phyloP scores from a whole-genome alignment of 2,888 invertebrate genomes.

The Lepetodrilus schrolli region DNA sequence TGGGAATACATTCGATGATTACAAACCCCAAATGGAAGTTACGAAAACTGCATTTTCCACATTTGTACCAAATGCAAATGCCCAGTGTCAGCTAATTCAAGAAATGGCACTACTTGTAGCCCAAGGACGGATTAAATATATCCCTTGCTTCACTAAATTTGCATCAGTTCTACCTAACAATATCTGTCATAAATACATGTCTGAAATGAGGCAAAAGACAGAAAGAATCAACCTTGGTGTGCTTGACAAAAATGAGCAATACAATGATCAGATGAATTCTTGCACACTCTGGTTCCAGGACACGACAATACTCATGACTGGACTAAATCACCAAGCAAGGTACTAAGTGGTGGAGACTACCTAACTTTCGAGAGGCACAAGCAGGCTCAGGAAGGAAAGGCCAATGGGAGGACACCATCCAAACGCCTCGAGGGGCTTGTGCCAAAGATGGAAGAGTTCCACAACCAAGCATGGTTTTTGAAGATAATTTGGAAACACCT shows the following conservation, averaged over 20 bases:
- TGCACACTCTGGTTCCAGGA: too few species aligned
- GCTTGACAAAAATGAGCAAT: neutral
- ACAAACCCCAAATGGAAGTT: conserved; percentile 19
- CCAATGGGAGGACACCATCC: neutral
- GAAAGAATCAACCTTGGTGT: neutral
- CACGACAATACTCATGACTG: too few species aligned
- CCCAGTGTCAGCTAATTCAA: neutral
- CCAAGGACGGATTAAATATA: conserved; percentile 10
- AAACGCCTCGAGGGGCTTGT: neutral
- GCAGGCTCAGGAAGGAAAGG: conserved; percentile 5
- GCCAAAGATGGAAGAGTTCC: neutral
- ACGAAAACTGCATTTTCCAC: conserved; percentile 21
- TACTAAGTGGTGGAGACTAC: neutral
- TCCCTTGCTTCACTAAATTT: conserved; percentile 14
- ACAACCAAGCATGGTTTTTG: neutral
- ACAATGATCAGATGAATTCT: neutral
- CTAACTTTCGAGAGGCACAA: conserved; percentile 28
- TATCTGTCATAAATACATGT: conserved; percentile 24
- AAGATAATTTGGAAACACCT: neutral
- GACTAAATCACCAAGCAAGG: neutral
- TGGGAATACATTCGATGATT: conserved; percentile 36
- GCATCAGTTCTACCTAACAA: conserved; percentile 7
- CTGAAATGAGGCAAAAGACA: conserved; percentile 30
- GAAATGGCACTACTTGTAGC: conserved; percentile 28
- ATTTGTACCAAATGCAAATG: conserved; percentile 27